phyloP scores from a whole-genome alignment of 2,797 vertebrate species.

The Catharus ustulatus region DNA sequence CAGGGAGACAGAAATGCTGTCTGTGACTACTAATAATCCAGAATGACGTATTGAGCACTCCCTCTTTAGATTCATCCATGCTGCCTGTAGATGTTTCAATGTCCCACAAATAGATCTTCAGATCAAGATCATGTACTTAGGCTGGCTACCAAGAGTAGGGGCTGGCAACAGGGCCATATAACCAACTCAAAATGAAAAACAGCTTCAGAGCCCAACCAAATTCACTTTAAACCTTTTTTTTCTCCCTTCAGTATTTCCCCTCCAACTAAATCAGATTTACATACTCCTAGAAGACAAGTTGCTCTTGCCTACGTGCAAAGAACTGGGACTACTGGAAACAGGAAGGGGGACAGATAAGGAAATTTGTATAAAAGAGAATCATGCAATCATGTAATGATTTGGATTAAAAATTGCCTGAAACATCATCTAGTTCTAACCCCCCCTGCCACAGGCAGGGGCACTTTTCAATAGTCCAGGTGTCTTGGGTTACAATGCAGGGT shows the following conservation, averaged over 20 bases:
- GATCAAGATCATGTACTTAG: not conserved
- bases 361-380: not conserved
- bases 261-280: too few relatives aligned
- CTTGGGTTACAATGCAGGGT: too few relatives aligned
- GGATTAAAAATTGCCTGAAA: not conserved
- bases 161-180: not conserved
- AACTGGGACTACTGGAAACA: not conserved
- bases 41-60: not conserved
- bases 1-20: not conserved
- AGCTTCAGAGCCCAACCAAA: not conserved
- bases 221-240: not conserved
- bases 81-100: not conserved
- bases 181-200: not conserved
- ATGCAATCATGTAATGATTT: not conserved
- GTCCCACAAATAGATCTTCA: not conserved
- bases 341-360: not conserved
- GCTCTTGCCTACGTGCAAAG: accelerated
- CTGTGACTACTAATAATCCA: not conserved
- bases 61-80: not conserved
- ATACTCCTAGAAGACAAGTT: not conserved
- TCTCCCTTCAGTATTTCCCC: not conserved
- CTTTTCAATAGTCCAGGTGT: not conserved
- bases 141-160: not conserved
- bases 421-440: not conserved
- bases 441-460: not conserved